phyloP scores from a whole-genome alignment of 2,797 vertebrate species.

The Parauchenoglanis punctatus region DNA sequence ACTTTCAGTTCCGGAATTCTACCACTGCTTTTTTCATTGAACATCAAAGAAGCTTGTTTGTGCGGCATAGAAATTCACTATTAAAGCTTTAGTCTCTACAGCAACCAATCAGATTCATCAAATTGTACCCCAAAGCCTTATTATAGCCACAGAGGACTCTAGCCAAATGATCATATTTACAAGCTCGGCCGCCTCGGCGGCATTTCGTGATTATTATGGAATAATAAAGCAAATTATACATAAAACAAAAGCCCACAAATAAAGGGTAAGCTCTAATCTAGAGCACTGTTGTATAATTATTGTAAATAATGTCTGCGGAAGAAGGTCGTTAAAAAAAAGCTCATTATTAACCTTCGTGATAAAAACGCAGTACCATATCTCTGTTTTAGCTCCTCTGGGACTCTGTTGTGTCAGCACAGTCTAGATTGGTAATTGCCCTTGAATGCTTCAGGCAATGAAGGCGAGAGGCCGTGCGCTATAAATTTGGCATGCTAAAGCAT shows the following conservation, averaged over 20 bases:
- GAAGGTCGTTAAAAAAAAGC: not conserved
- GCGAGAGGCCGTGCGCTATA: constrained; percentile 19
- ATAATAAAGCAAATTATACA: not conserved
- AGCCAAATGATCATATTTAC: constrained; percentile 4
- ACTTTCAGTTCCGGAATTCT: constrained; percentile 30
- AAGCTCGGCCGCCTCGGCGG: not conserved
- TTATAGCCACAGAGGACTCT: not conserved
- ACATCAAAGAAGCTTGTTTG: constrained; percentile 30
- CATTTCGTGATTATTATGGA: not conserved
- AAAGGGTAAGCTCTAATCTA: not conserved
- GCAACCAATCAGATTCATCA: constrained; percentile 35
- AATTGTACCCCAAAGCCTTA: constrained; percentile 9
- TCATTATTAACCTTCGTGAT: constrained; percentile 6
- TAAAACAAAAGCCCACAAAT: not conserved
- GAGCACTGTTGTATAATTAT: not conserved
- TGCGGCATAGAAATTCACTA: not conserved
- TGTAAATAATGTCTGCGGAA: constrained; percentile 16
- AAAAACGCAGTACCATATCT: constrained; percentile 35
- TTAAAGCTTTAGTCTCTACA: not conserved
- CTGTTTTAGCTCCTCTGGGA: constrained; percentile 42
- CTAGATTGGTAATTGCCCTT: constrained; percentile 53
- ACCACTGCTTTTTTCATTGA: constrained; percentile 15
- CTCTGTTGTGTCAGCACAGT: constrained; percentile 50
- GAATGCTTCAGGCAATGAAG: constrained; percentile 51
- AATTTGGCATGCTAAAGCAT: constrained; percentile 38